Evolutionary conservation across 2,113 vertebrate genomes (phyloP).

Genomic region (Halcyon senegalensis): DNA sequence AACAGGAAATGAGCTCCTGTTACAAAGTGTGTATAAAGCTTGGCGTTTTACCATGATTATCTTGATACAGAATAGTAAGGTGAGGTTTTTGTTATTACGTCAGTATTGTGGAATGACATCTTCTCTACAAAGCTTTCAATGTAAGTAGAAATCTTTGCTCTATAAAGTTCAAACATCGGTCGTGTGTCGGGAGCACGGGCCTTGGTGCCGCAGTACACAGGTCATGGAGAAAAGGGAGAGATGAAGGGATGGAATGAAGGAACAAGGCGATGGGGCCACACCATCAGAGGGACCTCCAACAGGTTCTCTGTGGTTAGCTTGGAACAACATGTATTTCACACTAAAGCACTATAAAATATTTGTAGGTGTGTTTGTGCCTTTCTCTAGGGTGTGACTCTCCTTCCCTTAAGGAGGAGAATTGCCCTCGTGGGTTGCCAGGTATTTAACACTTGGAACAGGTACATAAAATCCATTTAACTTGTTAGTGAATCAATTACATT

Average conservation of each 20-base stretch:
- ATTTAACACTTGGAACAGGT: background rate
- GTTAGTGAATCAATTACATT: conserved; percentile 14
- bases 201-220: background rate
- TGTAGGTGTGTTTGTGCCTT: background rate
- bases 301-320: background rate
- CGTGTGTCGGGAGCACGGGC: rapidly evolving
- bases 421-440: background rate
- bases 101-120: background rate
- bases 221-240: background rate
- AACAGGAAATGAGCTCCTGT: background rate
- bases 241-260: background rate
- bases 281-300: background rate
- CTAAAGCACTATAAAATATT: conserved; percentile 40
- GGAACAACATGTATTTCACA: conserved; percentile 32
- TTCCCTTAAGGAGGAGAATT: background rate
- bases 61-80: rapidly evolving
- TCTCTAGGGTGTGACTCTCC: conserved; percentile 6
- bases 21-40: background rate
- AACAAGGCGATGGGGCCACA: background rate
- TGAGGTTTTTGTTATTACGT: background rate
- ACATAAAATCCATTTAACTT: conserved; percentile 52
- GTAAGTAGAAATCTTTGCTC: background rate
- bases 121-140: background rate
- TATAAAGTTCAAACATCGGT: background rate
- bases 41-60: background rate